These are phyloP conservation scores for Heliconius hortense DNA, from an alignment of 2,888 invertebrate genomes.

Conservation along the genomic window DNA sequence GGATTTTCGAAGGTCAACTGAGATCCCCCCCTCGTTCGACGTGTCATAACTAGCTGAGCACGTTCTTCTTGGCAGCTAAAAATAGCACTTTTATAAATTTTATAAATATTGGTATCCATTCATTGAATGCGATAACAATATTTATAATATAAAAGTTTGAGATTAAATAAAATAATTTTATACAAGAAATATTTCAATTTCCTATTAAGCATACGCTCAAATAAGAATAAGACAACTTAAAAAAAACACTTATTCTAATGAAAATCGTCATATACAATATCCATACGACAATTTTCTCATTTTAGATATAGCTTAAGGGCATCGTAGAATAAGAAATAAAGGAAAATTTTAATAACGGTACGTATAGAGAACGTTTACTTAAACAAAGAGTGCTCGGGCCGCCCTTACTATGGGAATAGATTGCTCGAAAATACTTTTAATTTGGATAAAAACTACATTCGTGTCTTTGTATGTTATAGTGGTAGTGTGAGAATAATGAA, in stretches of 20 bases:
- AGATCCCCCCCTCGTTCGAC: too few relatives aligned
- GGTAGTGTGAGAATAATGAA: neutral
- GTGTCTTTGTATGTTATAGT: neutral
- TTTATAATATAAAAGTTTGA: too few relatives aligned
- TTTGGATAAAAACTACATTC: constrained; percentile 7
- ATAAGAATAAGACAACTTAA: neutral
- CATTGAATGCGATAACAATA: too few relatives aligned
- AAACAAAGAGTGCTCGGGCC: constrained; percentile 21
- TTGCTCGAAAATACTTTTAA: constrained; percentile 9
- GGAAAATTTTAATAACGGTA: constrained; percentile 24
- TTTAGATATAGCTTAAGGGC: constrained; percentile 20
- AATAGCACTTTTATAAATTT: too few relatives aligned
- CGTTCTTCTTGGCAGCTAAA: too few relatives aligned
- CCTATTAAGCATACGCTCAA: neutral
- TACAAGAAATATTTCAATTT: neutral
- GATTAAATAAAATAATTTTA: neutral
- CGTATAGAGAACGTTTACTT: constrained; percentile 24
- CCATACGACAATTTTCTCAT: constrained; percentile 6
- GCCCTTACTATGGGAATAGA: constrained; percentile 22
- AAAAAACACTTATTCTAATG: neutral
- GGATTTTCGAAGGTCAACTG: too few relatives aligned
- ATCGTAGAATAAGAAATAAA: constrained; percentile 23
- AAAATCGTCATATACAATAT: neutral
- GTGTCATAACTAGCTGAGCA: too few relatives aligned
- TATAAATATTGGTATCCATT: too few relatives aligned